Percentiles rank a stretch among this genome's conserved stretches.
phyloP scores from a whole-genome alignment of 1,140 invertebrate species.

The Musca domestica region DNA sequence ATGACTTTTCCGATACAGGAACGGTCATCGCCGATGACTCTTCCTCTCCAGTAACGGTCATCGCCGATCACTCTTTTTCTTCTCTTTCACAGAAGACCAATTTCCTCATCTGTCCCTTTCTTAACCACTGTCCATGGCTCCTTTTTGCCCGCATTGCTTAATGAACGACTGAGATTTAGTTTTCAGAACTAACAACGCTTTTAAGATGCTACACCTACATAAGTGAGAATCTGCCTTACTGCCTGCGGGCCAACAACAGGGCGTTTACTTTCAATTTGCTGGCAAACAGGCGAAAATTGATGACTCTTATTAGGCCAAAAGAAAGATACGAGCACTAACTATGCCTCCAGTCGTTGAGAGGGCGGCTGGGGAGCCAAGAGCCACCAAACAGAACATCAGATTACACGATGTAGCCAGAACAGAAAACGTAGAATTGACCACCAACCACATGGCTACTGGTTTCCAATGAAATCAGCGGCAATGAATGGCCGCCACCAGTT shows the following conservation, averaged over 20 bases:
- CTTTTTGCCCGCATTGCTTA: too few relatives aligned
- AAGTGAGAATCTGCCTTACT: too few relatives aligned
- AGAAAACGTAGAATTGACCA: too few relatives aligned
- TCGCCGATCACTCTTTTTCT: too few relatives aligned
- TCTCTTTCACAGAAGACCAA: too few relatives aligned
- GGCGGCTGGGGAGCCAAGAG: not conserved
- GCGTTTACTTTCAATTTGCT: constrained; percentile 54
- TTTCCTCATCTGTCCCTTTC: too few relatives aligned
- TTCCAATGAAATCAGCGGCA: not conserved
- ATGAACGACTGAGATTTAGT: not conserved
- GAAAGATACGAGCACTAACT: constrained; percentile 45
- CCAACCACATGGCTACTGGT: constrained; percentile 3
- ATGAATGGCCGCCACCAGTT: not conserved
- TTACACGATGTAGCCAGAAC: not conserved
- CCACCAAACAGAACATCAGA: not conserved
- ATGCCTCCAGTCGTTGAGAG: constrained; percentile 21
- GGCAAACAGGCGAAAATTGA: constrained; percentile 44
- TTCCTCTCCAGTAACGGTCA: too few relatives aligned
- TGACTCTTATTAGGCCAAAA: constrained; percentile 52
- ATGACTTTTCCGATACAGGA: too few relatives aligned
- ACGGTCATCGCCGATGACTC: too few relatives aligned
- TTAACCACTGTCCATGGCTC: too few relatives aligned
- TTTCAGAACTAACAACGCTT: not conserved
- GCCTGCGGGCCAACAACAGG: too few relatives aligned
- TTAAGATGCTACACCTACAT: too few relatives aligned